These are phyloP conservation scores for Pelobates cultripes DNA, from an alignment of 2,797 vertebrate genomes.

Conservation along the genomic window DNA sequence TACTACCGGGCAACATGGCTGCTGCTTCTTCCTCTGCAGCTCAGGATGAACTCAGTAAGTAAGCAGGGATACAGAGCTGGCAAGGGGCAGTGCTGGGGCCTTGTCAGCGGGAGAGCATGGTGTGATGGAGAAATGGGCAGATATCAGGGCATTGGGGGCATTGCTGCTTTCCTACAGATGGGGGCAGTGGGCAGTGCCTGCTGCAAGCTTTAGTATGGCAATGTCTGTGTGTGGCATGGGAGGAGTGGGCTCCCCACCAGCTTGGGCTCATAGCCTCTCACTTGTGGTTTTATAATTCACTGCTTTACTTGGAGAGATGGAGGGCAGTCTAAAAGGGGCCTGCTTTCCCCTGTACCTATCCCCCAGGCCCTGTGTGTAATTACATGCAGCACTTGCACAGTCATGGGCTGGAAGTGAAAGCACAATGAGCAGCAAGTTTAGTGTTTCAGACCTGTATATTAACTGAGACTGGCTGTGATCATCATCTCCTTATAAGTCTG, in stretches of 20 bases:
- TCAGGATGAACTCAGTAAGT: constrained; percentile 98
- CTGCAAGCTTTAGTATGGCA: background rate
- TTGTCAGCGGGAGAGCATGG: background rate
- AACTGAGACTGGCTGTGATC: too few species aligned
- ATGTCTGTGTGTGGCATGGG: background rate
- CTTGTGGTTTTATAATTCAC: constrained; percentile 30
- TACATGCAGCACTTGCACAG: constrained; percentile 64
- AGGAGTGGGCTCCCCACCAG: background rate
- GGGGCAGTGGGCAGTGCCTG: background rate
- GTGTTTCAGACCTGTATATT: background rate
- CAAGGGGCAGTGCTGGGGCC: constrained; percentile 17
- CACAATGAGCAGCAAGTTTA: constrained; percentile 12
- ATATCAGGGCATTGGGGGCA: too few species aligned
- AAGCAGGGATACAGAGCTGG: constrained; percentile 59
- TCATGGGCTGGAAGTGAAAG: constrained; percentile 69
- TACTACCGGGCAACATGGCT: constrained; percentile 68
- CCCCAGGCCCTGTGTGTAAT: background rate
- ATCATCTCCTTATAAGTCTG: too few species aligned
- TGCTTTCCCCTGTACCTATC: background rate
- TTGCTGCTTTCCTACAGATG: too few species aligned
- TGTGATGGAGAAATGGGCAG: too few species aligned
- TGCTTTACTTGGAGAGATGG: background rate
- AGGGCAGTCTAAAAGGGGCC: background rate
- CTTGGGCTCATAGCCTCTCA: background rate
- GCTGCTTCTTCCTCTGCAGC: constrained; percentile 65